Conservation (phyloP, 2,113 vertebrate genomes). For the Xenopus tropicalis region DNA sequence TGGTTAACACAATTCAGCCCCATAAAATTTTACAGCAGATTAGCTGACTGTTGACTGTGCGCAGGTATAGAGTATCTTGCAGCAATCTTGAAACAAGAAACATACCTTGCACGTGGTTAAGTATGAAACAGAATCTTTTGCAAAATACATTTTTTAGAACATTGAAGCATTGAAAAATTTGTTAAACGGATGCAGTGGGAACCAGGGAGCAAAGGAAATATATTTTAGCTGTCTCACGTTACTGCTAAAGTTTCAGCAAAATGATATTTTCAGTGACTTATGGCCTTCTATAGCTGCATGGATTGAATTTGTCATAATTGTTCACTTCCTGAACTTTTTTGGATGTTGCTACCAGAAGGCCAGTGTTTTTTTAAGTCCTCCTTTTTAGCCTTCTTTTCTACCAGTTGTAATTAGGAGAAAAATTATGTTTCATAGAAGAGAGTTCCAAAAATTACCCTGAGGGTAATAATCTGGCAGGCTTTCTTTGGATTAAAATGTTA, state of each 20-base stretch:
- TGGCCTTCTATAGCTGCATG: background rate
- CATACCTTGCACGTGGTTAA: background rate
- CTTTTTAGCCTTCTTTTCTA: slow-evolving; percentile 26
- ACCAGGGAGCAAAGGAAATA: background rate
- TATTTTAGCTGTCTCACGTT: slow-evolving; percentile 8
- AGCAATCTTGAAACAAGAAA: background rate
- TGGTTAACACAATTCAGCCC: no score
- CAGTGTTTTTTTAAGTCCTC: background rate
- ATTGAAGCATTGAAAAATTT: background rate
- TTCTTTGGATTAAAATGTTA: slow-evolving; percentile 2
- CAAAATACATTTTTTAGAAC: background rate
- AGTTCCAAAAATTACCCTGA: slow-evolving; percentile 13
- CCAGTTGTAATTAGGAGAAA: slow-evolving; percentile 28
- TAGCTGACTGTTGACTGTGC: no score
- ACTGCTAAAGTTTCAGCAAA: slow-evolving; percentile 18
- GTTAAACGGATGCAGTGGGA: background rate
- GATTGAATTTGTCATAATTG: slow-evolving; percentile 27
- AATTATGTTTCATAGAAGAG: slow-evolving; percentile 28
- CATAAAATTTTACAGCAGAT: no score
- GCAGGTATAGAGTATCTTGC: background rate
- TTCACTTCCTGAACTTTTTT: slow-evolving; percentile 29
- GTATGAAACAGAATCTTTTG: background rate
- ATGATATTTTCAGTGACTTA: background rate
- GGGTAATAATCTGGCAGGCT: slow-evolving; percentile 15
- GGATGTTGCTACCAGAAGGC: slow-evolving; percentile 13